phyloP scores from a whole-genome alignment of 2,797 vertebrate species.

The Karalla daura region DNA sequence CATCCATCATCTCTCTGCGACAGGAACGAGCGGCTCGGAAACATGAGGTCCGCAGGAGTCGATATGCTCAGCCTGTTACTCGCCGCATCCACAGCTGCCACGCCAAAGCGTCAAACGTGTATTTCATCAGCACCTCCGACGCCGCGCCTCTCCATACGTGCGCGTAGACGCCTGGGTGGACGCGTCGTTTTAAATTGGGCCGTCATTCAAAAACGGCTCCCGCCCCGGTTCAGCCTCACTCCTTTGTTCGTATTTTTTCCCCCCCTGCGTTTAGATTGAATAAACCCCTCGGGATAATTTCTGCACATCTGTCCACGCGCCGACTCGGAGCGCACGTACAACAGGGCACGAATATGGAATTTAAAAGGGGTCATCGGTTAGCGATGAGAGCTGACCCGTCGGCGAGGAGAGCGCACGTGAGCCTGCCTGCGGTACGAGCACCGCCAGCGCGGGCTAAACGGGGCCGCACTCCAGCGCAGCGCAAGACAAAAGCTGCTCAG shows the following conservation, averaged over 20 bases:
- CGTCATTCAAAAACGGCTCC: too few relatives aligned
- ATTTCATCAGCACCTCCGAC: not conserved
- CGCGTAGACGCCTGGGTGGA: too few relatives aligned
- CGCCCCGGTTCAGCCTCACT: too few relatives aligned
- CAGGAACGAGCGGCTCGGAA: not conserved
- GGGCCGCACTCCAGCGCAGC: too few relatives aligned
- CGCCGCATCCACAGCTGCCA: not conserved
- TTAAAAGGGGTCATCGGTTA: not conserved
- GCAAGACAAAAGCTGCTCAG: too few relatives aligned
- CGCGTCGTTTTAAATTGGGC: too few relatives aligned
- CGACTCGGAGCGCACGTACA: not conserved
- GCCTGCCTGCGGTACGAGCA: not conserved
- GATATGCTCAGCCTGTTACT: not conserved
- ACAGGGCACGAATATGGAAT: not conserved
- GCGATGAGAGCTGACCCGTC: not conserved
- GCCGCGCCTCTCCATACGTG: too few relatives aligned
- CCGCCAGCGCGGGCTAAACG: too few relatives aligned
- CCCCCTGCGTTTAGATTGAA: too few relatives aligned
- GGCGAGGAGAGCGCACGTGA: not conserved
- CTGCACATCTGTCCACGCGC: not conserved
- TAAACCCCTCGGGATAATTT: not conserved
- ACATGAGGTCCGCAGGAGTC: not conserved
- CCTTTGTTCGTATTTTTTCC: too few relatives aligned
- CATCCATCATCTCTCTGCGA: conserved; percentile 11
- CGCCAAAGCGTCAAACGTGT: not conserved